These are phyloP conservation scores for Reinhardtius hippoglossoides DNA, from an alignment of 2,113 vertebrate species.

Conservation along the genomic window DNA sequence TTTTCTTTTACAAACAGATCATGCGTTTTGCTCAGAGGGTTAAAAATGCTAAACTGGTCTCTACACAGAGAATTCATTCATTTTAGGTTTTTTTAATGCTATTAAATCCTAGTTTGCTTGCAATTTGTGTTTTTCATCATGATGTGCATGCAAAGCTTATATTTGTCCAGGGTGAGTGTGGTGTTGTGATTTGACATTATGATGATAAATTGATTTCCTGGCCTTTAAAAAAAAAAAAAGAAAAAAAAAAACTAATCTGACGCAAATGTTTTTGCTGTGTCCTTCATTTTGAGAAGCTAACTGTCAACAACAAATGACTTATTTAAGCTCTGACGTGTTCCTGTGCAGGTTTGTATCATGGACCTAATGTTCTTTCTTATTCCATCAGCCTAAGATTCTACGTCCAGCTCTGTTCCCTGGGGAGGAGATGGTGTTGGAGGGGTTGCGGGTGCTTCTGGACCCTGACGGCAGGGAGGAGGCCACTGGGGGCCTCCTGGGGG, in stretches of 20 bases:
- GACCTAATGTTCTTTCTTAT: neutral
- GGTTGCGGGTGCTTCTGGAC: slow-evolving; percentile 93
- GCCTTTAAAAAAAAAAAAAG: neutral
- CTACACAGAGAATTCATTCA: slow-evolving; percentile 27
- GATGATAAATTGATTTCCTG: slow-evolving; percentile 51
- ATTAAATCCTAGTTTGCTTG: slow-evolving; percentile 6
- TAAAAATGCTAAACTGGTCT: slow-evolving; percentile 26
- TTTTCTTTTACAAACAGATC: slow-evolving; percentile 44
- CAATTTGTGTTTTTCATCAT: slow-evolving; percentile 35
- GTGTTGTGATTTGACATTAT: slow-evolving; percentile 46
- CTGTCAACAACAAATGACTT: slow-evolving; percentile 19
- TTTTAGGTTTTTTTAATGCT: slow-evolving; percentile 24
- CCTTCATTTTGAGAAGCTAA: slow-evolving; percentile 12
- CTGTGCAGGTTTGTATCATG: neutral
- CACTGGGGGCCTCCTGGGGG: slow-evolving; percentile 92
- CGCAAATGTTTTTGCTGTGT: slow-evolving; percentile 13
- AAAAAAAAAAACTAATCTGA: slow-evolving; percentile 26
- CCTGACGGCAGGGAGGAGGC: slow-evolving; percentile 96
- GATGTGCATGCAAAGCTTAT: slow-evolving; percentile 44
- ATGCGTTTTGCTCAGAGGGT: slow-evolving; percentile 5
- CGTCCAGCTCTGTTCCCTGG: slow-evolving; percentile 92
- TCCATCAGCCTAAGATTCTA: slow-evolving; percentile 93
- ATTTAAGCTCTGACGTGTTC: slow-evolving; percentile 4
- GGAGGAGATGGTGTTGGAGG: slow-evolving; percentile 95
- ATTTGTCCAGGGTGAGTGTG: slow-evolving; percentile 17